A percentile compares a stretch with the other conserved stretches of the same genome.
These are phyloP conservation scores for Calidris pygmaea DNA, from an alignment of 2,113 vertebrate genomes.

Conservation along the genomic window DNA sequence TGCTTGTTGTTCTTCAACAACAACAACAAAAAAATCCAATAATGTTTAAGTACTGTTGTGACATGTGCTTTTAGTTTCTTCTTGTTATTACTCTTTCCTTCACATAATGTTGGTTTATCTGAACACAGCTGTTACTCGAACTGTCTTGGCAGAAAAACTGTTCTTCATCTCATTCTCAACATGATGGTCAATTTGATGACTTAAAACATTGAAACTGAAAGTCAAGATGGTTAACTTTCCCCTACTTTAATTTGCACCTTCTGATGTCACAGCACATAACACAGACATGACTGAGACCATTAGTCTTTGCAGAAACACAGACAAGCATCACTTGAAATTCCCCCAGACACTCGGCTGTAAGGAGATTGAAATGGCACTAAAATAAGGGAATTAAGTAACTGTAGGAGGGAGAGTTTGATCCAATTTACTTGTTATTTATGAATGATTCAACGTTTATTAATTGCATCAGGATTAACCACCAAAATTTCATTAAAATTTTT, in stretches of 20 bases:
- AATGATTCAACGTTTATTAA: not conserved
- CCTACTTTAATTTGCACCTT: not conserved
- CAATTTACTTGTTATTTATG: not conserved
- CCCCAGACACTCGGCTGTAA: not conserved
- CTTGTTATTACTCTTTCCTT: conserved; percentile 18
- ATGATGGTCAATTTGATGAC: not conserved
- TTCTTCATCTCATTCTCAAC: not conserved
- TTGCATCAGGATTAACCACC: not conserved
- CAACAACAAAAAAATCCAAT: conserved; percentile 1
- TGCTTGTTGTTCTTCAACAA: not conserved
- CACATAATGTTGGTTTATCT: not conserved
- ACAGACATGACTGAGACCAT: not conserved
- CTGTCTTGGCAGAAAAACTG: not conserved
- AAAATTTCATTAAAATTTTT: not conserved
- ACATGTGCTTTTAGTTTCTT: conserved; percentile 20
- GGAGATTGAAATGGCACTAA: not conserved
- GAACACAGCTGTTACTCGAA: not conserved
- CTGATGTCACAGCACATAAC: not conserved
- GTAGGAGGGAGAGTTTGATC: not conserved
- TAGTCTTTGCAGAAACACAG: not conserved
- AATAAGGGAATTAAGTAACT: not conserved
- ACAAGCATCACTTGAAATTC: not conserved
- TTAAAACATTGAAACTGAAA: not conserved
- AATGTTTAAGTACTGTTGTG: conserved; percentile 44
- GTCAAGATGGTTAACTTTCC: not conserved